These are phyloP conservation scores for Alces alces DNA, from an alignment of 2,113 vertebrate genomes.

Conservation along the genomic window DNA sequence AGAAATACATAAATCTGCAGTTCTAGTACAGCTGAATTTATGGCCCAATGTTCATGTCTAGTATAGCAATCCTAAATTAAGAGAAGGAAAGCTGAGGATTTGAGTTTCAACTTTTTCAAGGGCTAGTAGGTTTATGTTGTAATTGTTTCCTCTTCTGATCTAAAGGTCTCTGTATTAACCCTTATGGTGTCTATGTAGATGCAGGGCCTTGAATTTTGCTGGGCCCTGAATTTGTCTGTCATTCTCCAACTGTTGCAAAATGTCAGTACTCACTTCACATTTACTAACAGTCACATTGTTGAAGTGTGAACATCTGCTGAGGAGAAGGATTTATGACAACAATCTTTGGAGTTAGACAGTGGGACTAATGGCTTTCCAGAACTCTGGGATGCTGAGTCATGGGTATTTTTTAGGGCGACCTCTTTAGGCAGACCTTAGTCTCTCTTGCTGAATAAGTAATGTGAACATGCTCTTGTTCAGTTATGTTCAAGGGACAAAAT, in stretches of 20 bases:
- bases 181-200: neutral
- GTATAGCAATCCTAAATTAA: neutral
- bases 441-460: neutral
- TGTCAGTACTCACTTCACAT: neutral
- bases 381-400: neutral
- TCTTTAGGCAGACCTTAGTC: neutral
- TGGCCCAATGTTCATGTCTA: neutral
- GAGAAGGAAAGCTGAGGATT: neutral
- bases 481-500: neutral
- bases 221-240: neutral
- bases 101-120: conserved; percentile 7
- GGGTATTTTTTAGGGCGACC: neutral
- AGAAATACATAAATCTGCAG: neutral
- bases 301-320: neutral
- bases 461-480: neutral
- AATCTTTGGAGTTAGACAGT: neutral
- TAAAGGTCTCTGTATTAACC: neutral
- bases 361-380: neutral
- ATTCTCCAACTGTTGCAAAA: neutral
- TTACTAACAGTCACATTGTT: neutral
- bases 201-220: neutral
- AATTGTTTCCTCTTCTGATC: neutral
- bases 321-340: neutral
- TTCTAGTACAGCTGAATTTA: neutral
- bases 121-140: neutral